These are phyloP conservation scores for Mesopsocus fuscifrons DNA, from an alignment of 2,888 invertebrate species.

Conservation along the genomic window DNA sequence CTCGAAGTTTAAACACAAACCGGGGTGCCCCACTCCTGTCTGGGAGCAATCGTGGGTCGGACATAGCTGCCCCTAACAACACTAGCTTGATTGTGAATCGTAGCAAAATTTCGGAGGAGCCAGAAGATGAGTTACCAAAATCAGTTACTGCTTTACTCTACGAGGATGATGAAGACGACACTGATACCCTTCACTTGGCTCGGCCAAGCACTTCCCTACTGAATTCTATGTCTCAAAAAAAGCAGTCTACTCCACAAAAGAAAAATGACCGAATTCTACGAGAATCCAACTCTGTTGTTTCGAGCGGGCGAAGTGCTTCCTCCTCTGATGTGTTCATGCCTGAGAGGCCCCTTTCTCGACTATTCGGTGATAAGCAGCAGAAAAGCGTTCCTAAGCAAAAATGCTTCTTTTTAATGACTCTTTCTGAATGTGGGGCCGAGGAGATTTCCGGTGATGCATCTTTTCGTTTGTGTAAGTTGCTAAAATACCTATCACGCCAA, in stretches of 20 bases:
- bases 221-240: slow-evolving; percentile 5
- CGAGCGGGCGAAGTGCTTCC: too few relatives aligned
- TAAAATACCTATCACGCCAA: too few relatives aligned
- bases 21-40: background rate
- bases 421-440: too few relatives aligned
- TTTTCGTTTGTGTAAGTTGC: too few relatives aligned
- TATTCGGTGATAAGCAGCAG: too few relatives aligned
- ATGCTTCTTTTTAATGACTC: too few relatives aligned
- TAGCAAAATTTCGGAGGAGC: background rate
- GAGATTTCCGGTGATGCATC: too few relatives aligned
- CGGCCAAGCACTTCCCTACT: slow-evolving; percentile 1
- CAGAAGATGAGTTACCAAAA: background rate
- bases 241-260: slow-evolving; percentile 1
- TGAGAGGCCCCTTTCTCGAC: too few relatives aligned
- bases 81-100: slow-evolving; percentile 5
- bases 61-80: background rate
- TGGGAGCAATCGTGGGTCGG: slow-evolving; percentile 5
- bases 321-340: too few relatives aligned
- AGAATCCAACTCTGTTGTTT: too few relatives aligned
- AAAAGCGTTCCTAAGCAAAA: too few relatives aligned
- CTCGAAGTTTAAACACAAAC: background rate
- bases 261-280: too few relatives aligned
- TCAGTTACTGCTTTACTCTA: background rate
- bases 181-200: background rate
- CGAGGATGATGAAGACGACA: slow-evolving; percentile 2